Percentiles rank a stretch among this genome's conserved stretches.
Conservation (phyloP, 2,797 vertebrate genomes). For the Hemibagrus guttatus region DNA sequence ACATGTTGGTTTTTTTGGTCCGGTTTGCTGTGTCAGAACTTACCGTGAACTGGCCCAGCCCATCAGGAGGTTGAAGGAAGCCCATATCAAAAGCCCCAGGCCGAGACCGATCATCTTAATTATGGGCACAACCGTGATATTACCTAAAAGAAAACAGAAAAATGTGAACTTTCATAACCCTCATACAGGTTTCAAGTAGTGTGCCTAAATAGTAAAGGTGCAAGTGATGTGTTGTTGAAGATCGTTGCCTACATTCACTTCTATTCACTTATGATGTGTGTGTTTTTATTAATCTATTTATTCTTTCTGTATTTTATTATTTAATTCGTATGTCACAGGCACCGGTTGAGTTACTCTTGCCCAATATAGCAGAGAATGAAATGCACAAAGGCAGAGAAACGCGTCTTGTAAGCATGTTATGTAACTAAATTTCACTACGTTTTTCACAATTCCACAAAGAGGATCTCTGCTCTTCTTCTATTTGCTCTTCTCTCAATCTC, state of each 20-base stretch:
- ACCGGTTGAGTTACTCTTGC: background rate
- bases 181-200: background rate
- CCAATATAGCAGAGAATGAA: background rate
- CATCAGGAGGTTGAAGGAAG: conserved; percentile 59
- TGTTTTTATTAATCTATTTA: background rate
- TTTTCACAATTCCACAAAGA: background rate
- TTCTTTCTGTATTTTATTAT: background rate
- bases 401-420: background rate
- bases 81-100: conserved; percentile 64
- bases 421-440: background rate
- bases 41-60: conserved; percentile 64
- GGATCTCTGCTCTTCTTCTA: background rate
- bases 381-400: background rate
- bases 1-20: background rate
- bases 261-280: no score
- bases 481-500: background rate
- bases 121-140: conserved; percentile 81
- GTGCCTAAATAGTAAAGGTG: background rate
- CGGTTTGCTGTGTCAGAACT: background rate
- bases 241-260: background rate
- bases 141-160: conserved; percentile 67
- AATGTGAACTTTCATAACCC: background rate
- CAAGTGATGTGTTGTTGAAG: background rate
- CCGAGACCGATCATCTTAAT: conserved; percentile 86
- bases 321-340: background rate